A percentile compares a stretch with the other conserved stretches of the same genome.
Evolutionary conservation across 2,797 vertebrate species (phyloP).

Genomic region (Micrastur ruficollis): DNA sequence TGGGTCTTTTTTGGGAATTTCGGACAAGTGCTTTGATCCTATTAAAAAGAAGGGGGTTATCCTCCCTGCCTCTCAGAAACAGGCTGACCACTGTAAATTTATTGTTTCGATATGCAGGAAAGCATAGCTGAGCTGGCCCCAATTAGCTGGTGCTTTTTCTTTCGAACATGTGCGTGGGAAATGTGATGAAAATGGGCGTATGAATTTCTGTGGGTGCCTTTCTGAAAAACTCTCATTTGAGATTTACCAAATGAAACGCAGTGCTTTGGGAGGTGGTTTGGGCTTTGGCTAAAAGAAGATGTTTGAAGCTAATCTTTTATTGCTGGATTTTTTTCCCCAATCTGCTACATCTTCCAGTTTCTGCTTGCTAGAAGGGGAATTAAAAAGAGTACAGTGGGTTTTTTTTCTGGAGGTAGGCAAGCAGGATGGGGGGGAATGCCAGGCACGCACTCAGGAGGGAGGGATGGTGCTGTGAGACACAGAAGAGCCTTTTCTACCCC

Average conservation of each 20-base stretch:
- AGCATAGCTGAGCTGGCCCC: not conserved
- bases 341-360: not conserved
- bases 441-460: not conserved
- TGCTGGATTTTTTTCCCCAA: not conserved
- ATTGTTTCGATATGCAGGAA: accelerated
- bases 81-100: not conserved
- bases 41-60: not conserved
- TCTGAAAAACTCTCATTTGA: not conserved
- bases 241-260: not conserved
- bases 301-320: not conserved
- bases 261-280: not conserved
- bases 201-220: not conserved
- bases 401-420: not conserved
- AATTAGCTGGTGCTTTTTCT: not conserved
- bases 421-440: not conserved
- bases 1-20: not conserved
- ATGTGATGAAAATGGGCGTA: not conserved
- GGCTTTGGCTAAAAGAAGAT: not conserved
- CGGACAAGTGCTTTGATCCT: not conserved
- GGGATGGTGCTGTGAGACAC: not conserved
- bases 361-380: not conserved
- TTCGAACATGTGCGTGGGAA: not conserved
- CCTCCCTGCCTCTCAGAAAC: not conserved
- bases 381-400: not conserved
- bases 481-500: not conserved